Evolutionary conservation across 2,797 vertebrate genomes (phyloP).

Genomic region (Oreortyx pictus): DNA sequence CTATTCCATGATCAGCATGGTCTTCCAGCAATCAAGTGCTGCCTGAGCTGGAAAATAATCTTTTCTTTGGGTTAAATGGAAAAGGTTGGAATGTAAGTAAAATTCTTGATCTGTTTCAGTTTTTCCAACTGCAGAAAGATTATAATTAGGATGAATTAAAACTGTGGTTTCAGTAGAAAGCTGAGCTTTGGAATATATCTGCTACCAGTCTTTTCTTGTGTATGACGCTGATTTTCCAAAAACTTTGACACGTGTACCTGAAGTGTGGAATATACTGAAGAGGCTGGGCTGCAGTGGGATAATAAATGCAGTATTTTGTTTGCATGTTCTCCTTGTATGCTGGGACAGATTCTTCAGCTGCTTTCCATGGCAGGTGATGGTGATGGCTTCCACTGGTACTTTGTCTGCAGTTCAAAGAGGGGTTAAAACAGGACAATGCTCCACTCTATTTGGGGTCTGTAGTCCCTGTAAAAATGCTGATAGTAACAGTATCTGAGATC

Average conservation of each 20-base stretch:
- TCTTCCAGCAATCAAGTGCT: not conserved
- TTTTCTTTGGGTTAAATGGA: not conserved
- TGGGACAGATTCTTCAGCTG: not conserved
- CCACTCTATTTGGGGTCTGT: too few relatives aligned
- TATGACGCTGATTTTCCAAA: not conserved
- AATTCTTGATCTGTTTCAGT: not conserved
- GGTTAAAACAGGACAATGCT: too few relatives aligned
- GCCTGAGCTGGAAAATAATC: not conserved
- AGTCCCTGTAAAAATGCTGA: too few relatives aligned
- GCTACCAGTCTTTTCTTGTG: not conserved
- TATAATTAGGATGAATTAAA: not conserved
- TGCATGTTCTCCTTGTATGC: accelerated
- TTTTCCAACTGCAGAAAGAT: not conserved
- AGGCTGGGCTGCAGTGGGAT: not conserved
- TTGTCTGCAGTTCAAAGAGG: not conserved
- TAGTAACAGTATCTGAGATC: too few relatives aligned
- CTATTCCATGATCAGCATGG: not conserved
- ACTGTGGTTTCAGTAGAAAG: not conserved
- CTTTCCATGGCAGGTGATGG: not conserved
- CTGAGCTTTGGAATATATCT: not conserved
- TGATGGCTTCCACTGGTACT: not conserved
- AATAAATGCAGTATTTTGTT: not conserved
- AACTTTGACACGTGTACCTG: not conserved
- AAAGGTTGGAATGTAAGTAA: not conserved
- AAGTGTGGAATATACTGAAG: not conserved